Percentiles rank a stretch among this genome's conserved stretches.
Conservation (phyloP, 2,888 invertebrate species). For the Euzophera pinguis region DNA sequence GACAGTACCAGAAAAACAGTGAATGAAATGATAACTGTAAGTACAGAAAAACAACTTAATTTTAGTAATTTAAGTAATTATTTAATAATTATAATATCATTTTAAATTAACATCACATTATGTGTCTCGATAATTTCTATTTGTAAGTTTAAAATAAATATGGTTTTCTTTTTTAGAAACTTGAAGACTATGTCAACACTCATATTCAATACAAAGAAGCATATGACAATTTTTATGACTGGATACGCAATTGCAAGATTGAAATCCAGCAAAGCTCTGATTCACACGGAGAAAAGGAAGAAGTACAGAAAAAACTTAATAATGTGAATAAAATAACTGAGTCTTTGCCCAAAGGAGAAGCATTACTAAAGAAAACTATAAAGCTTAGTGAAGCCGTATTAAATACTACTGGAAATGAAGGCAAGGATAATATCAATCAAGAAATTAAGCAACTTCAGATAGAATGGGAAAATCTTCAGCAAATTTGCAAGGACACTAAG, state of each 20-base stretch:
- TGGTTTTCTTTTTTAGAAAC: conserved; percentile 58
- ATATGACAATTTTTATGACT: conserved; percentile 90
- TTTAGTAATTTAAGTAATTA: no score
- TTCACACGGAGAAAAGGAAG: conserved; percentile 91
- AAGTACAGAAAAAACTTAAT: conserved; percentile 86
- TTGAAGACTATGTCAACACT: conserved; percentile 90
- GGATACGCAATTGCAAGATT: conserved; percentile 89
- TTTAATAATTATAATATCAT: no score
- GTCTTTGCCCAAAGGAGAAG: conserved; percentile 85
- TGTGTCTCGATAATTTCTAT: no score
- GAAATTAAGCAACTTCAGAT: conserved; percentile 89
- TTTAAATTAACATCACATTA: no score
- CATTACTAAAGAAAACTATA: conserved; percentile 85
- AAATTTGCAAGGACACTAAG: conserved; percentile 87
- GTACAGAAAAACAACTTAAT: conserved; percentile 30
- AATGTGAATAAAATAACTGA: conserved; percentile 85
- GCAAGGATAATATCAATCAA: conserved; percentile 88
- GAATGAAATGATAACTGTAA: conserved; percentile 82
- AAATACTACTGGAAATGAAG: conserved; percentile 89
- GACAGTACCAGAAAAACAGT: conserved; percentile 84
- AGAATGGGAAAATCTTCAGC: conserved; percentile 91
- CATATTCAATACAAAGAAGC: conserved; percentile 93
- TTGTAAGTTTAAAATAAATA: background rate
- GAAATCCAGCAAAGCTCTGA: conserved; percentile 92
- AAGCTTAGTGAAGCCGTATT: conserved; percentile 87